Percentiles rank a stretch among this genome's conserved stretches.
These are phyloP conservation scores for Corydoras sp. DNA, from an alignment of 2,113 vertebrate genomes.

Conservation along the genomic window DNA sequence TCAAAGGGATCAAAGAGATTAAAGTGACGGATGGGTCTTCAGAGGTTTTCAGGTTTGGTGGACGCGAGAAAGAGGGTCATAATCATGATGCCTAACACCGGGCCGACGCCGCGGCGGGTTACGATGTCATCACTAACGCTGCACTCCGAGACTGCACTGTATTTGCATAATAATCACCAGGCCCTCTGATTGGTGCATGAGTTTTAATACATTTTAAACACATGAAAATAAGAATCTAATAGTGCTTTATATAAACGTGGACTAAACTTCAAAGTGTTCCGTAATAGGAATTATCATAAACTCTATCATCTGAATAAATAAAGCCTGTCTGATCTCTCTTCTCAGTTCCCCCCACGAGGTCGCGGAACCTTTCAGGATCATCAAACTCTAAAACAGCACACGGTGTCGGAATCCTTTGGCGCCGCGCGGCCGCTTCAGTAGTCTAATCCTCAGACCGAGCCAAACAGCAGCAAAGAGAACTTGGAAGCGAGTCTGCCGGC, in stretches of 20 bases:
- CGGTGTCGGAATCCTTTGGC: neutral
- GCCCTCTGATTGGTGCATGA: neutral
- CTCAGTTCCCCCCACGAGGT: conserved; percentile 14
- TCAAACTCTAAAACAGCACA: no score
- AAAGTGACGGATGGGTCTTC: no score
- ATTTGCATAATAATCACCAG: conserved; percentile 1
- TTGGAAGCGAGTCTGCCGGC: conserved; percentile 67
- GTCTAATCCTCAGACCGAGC: conserved; percentile 48
- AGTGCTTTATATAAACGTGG: neutral
- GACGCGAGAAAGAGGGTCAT: neutral
- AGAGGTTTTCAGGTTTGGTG: neutral
- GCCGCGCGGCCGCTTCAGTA: conserved; percentile 45
- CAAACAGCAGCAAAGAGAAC: conserved; percentile 54
- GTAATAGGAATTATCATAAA: conserved; percentile 34
- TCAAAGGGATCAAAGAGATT: no score
- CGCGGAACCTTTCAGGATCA: no score
- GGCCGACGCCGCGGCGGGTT: no score
- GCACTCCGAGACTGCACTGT: neutral
- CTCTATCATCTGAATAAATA: conserved; percentile 41
- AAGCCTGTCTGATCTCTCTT: conserved; percentile 20
- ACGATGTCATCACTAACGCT: no score
- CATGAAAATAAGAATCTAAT: no score
- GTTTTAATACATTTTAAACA: neutral
- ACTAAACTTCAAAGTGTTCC: conserved; percentile 6
- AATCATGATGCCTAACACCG: no score